phyloP scores from a whole-genome alignment of 2,888 invertebrate genomes.

The Polymixis lichenea region DNA sequence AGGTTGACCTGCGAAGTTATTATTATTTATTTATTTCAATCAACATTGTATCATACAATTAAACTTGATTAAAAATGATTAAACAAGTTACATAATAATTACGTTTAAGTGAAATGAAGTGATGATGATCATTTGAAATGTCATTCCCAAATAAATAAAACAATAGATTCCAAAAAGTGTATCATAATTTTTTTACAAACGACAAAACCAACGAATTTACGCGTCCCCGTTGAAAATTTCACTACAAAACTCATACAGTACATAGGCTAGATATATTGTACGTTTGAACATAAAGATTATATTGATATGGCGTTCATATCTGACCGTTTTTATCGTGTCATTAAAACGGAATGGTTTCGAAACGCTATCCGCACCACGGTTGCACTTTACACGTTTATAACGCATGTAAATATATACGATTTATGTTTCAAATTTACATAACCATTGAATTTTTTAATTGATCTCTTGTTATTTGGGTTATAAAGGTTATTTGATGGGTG shows the following conservation, averaged over 20 bases:
- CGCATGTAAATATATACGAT: conserved; percentile 68
- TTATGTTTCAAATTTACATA: conserved; percentile 59
- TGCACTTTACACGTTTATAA: conserved; percentile 72
- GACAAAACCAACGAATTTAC: not conserved
- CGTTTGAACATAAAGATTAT: conserved; percentile 76
- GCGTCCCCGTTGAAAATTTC: conserved; percentile 26
- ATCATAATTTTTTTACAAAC: no score
- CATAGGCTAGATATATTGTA: conserved; percentile 63
- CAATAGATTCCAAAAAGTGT: not conserved
- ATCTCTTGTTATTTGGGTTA: conserved; percentile 43
- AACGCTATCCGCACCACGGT: conserved; percentile 76
- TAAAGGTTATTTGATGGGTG: conserved; percentile 33
- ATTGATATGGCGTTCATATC: conserved; percentile 81
- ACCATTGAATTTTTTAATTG: conserved; percentile 59
- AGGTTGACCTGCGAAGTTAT: no score
- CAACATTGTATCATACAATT: no score
- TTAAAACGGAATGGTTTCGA: conserved; percentile 85
- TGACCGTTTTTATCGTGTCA: conserved; percentile 82
- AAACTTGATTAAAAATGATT: no score
- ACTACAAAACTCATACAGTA: conserved; percentile 16
- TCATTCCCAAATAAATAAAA: no score
- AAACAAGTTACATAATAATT: no score
- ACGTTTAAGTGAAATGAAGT: no score
- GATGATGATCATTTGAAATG: no score
- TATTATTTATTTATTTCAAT: no score